Base-by-base conservation (phyloP, 2,113 vertebrate genomes). In the Fregata magnificens region DNA sequence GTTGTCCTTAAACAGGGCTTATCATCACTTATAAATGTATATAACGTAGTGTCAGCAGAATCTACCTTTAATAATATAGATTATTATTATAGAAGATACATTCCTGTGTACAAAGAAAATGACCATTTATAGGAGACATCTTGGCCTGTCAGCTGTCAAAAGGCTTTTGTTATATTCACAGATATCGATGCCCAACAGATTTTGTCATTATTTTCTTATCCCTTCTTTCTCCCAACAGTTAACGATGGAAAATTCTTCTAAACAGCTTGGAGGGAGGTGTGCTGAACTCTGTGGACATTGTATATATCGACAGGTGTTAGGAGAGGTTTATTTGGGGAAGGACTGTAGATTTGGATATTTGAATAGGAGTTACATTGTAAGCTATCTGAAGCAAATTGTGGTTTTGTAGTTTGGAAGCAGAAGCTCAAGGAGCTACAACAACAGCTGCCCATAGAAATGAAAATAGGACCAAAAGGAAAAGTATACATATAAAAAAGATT, bases 281-380 rank as follows among this genome's bases (percentile, higher is more conserved):
- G 7, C 4, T 44, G 3, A 56, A 9, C 24, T 50, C 26, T 58
- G 17, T 59, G 26, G 19, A 42, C 11, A 42, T 26, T 63, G 5
- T 29, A 26, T 34, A 5, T 56, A 49, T 45, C 3, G 15, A 52
- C 0, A 0, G 16, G 4, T 72, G 10, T 65, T 34, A 66, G 36
- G 11, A 65, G 36, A 52, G 5, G 7, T 47, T 88, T 53, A 10
- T 76, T 14, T 49, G 22, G 11, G 22, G 15, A 80, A 73, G 17
- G n/a, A 31, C 12, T 65, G 29, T 47, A 93, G 13, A 28, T 18
- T 29, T 73, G 13, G 5, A 1, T 83, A 36, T 56, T 58, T 59
- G 49, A 49, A 67, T 55, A 66, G 18, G 15, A 62, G 3, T 49
- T 44, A 56, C 17, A 56, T 7, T 62, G 12, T 29, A 56, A 79